Percentiles rank a stretch among this genome's conserved stretches.
phyloP scores from a whole-genome alignment of 2,113 vertebrate species.

The Pelvicachromis taeniatus region DNA sequence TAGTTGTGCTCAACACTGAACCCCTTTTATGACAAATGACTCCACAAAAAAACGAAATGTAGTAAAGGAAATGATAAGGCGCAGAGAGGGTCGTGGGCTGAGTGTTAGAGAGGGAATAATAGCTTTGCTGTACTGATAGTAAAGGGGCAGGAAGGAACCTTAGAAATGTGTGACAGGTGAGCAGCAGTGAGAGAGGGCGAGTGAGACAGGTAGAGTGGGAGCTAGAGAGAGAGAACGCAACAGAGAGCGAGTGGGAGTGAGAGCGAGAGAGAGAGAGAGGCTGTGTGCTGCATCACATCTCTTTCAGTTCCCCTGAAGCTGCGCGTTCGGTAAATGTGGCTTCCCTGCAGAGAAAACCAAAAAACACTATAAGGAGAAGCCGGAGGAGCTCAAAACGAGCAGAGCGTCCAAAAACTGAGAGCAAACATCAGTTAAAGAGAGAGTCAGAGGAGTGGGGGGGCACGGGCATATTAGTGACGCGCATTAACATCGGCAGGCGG shows the following conservation, averaged over 20 bases:
- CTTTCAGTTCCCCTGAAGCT: conserved; percentile 40
- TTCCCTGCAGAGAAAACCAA: conserved; percentile 43
- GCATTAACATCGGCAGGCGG: conserved; percentile 12
- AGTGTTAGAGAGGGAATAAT: neutral
- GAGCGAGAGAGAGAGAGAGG: neutral
- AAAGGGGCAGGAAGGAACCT: neutral
- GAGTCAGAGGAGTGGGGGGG: neutral
- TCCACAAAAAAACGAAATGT: neutral
- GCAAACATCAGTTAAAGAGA: neutral
- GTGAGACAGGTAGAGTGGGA: neutral
- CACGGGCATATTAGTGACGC: conserved; percentile 39
- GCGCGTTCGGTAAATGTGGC: neutral
- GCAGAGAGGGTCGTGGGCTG: neutral
- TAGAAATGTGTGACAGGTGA: conserved; percentile 19
- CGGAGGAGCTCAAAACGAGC: neutral
- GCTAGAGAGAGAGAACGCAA: neutral
- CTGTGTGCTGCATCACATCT: conserved; percentile 10
- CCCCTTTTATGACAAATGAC: neutral
- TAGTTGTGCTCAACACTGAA: neutral
- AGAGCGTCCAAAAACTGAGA: neutral
- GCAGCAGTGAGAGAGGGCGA: neutral
- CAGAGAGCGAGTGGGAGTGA: neutral
- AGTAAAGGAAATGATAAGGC: neutral
- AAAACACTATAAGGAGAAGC: neutral
- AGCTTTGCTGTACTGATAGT: neutral